A percentile compares a stretch with the other conserved stretches of the same genome.
phyloP scores from a whole-genome alignment of 2,797 vertebrate genomes.

The Emys orbicularis region DNA sequence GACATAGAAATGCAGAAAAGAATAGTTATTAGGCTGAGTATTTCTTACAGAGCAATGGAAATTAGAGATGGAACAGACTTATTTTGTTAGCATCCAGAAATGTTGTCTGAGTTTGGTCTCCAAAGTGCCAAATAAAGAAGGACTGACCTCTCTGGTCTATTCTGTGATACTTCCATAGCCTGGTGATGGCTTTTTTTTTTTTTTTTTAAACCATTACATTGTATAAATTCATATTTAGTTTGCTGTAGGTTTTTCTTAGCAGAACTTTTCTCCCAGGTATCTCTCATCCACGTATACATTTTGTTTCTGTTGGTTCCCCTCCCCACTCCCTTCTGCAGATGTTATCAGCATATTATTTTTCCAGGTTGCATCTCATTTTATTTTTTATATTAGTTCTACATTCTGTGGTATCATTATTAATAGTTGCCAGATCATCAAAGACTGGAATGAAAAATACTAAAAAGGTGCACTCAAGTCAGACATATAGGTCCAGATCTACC shows the following conservation, averaged over 20 bases:
- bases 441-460: not conserved
- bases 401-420: not conserved
- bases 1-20: not conserved
- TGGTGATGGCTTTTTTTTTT: not conserved
- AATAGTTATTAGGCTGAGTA: not conserved
- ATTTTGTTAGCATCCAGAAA: slow-evolving; percentile 1
- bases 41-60: not conserved
- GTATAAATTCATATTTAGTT: not conserved
- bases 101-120: not conserved
- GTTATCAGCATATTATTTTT: not conserved
- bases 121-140: not conserved
- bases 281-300: not conserved
- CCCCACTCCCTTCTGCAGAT: slow-evolving; percentile 8
- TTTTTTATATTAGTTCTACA: not conserved
- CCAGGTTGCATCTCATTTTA: not conserved
- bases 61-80: not conserved
- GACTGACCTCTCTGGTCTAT: not conserved
- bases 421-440: not conserved
- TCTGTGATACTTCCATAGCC: not conserved
- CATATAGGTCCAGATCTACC: not conserved
- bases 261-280: slow-evolving; percentile 1
- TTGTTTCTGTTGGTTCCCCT: not conserved
- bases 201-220: not conserved
- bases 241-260: not conserved
- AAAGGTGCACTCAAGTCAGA: not conserved